Evolutionary conservation across 2,113 vertebrate species (phyloP).

Genomic region (Chinchilla lanigera): DNA sequence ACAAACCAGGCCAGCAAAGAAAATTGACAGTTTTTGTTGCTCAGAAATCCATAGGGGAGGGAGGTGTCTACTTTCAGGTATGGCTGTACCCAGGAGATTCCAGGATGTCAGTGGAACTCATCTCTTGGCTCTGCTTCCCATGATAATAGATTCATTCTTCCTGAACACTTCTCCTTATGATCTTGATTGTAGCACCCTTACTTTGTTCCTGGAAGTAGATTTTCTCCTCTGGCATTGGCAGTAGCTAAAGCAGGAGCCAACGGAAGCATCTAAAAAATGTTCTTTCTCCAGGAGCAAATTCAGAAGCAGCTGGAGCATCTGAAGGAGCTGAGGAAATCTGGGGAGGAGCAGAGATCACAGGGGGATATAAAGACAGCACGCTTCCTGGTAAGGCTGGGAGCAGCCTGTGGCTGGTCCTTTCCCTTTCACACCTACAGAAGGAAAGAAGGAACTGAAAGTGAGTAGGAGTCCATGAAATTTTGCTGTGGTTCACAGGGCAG

Average conservation of each 20-base stretch:
- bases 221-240: neutral
- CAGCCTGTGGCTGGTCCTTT: neutral
- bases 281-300: conserved; percentile 71
- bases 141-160: neutral
- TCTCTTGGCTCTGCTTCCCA: neutral
- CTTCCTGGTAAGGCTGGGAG: conserved; percentile 61
- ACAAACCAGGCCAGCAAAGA: neutral
- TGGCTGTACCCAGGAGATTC: neutral
- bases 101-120: neutral
- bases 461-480: neutral
- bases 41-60: neutral
- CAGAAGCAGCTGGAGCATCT: conserved; percentile 69
- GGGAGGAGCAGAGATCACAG: conserved; percentile 54
- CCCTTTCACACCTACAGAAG: neutral
- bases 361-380: neutral
- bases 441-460: neutral
- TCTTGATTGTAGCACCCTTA: neutral
- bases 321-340: conserved; percentile 61
- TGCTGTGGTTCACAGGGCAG: neutral
- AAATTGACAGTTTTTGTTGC: neutral
- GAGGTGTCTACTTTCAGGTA: neutral
- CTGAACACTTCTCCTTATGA: neutral
- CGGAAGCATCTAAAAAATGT: neutral
- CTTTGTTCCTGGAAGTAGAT: neutral
- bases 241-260: neutral